A percentile compares a stretch with the other conserved stretches of the same genome.
Evolutionary conservation across 2,888 invertebrate genomes (phyloP).

Genomic region (Oscheius sp.): DNA sequence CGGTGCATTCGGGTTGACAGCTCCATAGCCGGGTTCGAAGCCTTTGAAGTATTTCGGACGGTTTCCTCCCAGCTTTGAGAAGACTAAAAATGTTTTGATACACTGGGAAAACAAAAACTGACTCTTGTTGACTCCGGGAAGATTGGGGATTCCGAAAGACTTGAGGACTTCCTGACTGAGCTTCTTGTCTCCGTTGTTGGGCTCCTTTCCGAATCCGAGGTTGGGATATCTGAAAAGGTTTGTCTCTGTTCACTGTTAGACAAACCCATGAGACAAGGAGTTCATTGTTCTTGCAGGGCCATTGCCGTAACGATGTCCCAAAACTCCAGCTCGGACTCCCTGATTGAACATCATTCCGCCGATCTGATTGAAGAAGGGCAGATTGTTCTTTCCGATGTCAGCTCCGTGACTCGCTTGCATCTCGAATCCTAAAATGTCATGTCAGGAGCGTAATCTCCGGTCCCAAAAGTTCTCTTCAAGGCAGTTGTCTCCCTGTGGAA

Average conservation of each 20-base stretch:
- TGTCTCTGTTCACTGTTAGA: neutral
- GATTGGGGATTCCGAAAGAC: conserved; percentile 53
- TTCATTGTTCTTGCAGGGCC: conserved; percentile 63
- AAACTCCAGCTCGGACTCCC: conserved; percentile 62
- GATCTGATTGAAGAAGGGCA: conserved; percentile 64
- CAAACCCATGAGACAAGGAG: conserved; percentile 55
- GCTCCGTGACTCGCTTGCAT: conserved; percentile 54
- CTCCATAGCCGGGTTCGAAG: conserved; percentile 67
- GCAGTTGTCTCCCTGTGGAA: too few species aligned
- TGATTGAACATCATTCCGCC: conserved; percentile 68
- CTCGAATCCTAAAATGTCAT: conserved; percentile 45
- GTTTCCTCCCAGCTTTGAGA: conserved; percentile 50
- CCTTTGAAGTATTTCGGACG: conserved; percentile 47
- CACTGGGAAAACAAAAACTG: conserved; percentile 7
- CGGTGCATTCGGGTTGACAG: conserved; percentile 61
- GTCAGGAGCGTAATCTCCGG: too few species aligned
- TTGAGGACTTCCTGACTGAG: conserved; percentile 39
- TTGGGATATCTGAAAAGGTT: conserved; percentile 27
- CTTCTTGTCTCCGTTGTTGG: conserved; percentile 38
- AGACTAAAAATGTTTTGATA: conserved; percentile 38
- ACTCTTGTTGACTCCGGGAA: conserved; percentile 42
- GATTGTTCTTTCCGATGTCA: conserved; percentile 58
- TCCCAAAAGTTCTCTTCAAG: neutral
- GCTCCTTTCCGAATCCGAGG: conserved; percentile 31
- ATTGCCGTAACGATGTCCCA: conserved; percentile 61